Evolutionary conservation across 2,888 invertebrate species (phyloP), one percentile per base, ranked within the genome.

Genomic region (Patella ulyssiponensis): DNA sequence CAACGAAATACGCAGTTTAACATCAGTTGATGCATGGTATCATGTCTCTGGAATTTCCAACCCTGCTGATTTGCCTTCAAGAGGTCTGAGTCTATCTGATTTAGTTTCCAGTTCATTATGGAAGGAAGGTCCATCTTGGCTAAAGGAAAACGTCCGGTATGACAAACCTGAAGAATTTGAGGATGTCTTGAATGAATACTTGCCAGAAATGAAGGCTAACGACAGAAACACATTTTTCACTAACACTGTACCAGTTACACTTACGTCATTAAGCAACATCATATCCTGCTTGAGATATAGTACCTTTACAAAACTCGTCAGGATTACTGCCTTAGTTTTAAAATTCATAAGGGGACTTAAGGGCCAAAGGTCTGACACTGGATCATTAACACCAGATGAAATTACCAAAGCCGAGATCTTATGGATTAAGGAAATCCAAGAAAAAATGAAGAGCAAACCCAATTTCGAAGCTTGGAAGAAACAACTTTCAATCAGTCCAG

Each of bases 1-100:
- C 5, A 58, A 58, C 58, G 58, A 58, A 58, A 58, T 58, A 17
- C 58, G 20, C 58, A 58, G n/a, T n/a, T 20, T 58, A 5, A 58
- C 58, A 58, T 58, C 58, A 58, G 58, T 58, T 20, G 20, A 20
- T 20, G 20, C n/a, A n/a, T 58, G n/a, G 58, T 11, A 20, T n/a
- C 58, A n/a, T 20, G 17, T 17, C 12, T 20, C 56, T 20, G 58
- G 58, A n/a, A 17, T 20, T 20, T n/a, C n/a, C 58, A 58, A 58
- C 58, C 58, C 58, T n/a, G 58, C 58, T n/a, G 58, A 58, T 58
- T 58, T 58, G 58, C 58, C 58, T 58, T 58, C 58, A 15, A 58
- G 9, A 58, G 58, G 58, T n/a, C n/a, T 20, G 5, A 20, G 20
- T 58, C 58, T 20, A 58, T 58, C 17, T 58, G 5, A n/a, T n/a